Conservation (phyloP, 1,140 invertebrate genomes). For the Melipona quadrifasciata region DNA sequence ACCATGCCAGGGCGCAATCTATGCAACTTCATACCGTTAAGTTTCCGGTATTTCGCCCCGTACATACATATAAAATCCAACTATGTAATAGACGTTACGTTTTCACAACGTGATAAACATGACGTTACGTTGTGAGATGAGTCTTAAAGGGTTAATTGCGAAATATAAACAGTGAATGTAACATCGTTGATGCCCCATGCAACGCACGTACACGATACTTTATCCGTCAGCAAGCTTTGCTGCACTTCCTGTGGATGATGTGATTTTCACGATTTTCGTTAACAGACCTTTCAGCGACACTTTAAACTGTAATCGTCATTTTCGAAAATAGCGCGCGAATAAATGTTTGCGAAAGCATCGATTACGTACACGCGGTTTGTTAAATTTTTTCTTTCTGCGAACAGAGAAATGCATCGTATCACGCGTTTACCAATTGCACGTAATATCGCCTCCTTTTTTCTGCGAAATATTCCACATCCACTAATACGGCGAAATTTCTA, state of each 20-base stretch:
- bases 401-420: background rate
- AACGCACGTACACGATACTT: background rate
- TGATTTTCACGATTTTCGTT: background rate
- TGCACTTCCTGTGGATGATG: background rate
- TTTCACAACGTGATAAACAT: no score
- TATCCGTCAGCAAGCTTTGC: background rate
- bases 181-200: background rate
- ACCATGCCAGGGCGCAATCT: no score
- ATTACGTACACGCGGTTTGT: background rate
- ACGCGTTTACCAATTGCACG: no score
- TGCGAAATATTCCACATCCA: no score
- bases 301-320: background rate
- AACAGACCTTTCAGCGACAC: background rate
- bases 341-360: slow-evolving; percentile 4
- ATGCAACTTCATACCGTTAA: no score
- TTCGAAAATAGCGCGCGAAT: background rate
- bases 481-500: no score
- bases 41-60: no score
- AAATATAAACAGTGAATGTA: no score
- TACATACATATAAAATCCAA: no score
- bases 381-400: background rate
- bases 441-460: no score
- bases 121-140: no score
- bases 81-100: no score
- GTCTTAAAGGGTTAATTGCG: background rate